A percentile compares a stretch with the other conserved stretches of the same genome.
Evolutionary conservation across 2,113 vertebrate species (phyloP).

Genomic region (Chlorocebus sabaeus): DNA sequence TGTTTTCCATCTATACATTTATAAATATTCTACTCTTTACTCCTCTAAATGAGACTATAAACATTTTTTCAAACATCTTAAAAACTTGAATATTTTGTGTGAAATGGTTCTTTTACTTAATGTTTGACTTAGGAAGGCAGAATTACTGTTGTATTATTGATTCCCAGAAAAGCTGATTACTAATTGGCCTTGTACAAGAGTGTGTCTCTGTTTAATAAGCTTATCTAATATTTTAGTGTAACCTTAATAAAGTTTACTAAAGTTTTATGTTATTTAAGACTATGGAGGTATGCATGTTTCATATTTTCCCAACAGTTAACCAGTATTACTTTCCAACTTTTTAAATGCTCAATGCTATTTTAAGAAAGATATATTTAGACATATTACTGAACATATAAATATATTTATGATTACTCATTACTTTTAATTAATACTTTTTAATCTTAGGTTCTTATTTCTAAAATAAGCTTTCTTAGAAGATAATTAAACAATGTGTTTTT

Average conservation of each 20-base stretch:
- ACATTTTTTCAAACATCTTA: not conserved
- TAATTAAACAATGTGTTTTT: conserved; percentile 10
- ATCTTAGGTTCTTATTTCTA: conserved; percentile 35
- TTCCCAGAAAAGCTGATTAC: not conserved
- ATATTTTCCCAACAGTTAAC: conserved; percentile 21
- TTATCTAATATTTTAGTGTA: not conserved
- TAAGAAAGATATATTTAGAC: conserved; percentile 67
- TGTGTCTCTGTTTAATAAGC: not conserved
- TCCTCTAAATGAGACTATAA: not conserved
- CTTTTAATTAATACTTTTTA: conserved; percentile 50
- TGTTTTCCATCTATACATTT: not conserved
- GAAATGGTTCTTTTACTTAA: not conserved
- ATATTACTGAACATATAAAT: conserved; percentile 61
- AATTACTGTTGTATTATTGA: not conserved
- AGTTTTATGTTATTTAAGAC: conserved; percentile 20
- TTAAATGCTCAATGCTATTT: conserved; percentile 49
- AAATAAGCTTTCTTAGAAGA: conserved; percentile 36
- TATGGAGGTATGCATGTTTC: not conserved
- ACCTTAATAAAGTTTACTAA: not conserved
- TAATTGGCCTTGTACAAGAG: not conserved
- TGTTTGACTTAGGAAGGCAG: not conserved
- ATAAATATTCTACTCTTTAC: not conserved
- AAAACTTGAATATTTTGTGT: not conserved
- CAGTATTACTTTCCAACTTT: conserved; percentile 11
- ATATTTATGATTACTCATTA: conserved; percentile 60